A percentile compares a stretch with the other conserved stretches of the same genome.
phyloP scores from a whole-genome alignment of 2,113 vertebrate genomes.

The Polypterus bichir region DNA sequence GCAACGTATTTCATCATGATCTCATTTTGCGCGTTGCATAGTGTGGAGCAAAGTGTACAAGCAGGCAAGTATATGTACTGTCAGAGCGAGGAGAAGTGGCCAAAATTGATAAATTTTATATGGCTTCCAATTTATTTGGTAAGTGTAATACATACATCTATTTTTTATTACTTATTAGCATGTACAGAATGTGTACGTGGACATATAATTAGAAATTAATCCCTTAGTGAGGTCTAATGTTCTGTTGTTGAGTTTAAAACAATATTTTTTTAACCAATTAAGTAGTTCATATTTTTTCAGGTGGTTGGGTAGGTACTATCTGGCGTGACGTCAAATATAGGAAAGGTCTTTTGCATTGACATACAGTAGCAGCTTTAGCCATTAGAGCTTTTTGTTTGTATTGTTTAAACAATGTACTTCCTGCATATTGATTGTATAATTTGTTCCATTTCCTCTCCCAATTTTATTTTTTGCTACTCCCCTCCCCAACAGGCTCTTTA shows the following conservation, averaged over 20 bases:
- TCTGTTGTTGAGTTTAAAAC: too few relatives aligned
- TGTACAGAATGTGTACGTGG: too few relatives aligned
- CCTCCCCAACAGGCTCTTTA: conserved; percentile 50
- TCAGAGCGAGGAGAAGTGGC: conserved; percentile 5
- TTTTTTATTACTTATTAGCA: too few relatives aligned
- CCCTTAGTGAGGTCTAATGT: too few relatives aligned
- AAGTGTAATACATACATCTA: background rate
- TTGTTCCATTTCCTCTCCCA: conserved; percentile 15
- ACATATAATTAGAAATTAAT: too few relatives aligned
- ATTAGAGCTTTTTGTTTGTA: too few relatives aligned
- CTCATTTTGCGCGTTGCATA: too few relatives aligned
- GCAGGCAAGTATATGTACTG: conserved; percentile 37
- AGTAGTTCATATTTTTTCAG: background rate
- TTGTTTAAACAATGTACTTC: background rate
- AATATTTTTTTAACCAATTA: background rate
- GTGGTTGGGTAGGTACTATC: too few relatives aligned
- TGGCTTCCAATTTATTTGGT: background rate
- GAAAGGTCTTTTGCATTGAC: too few relatives aligned
- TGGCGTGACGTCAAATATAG: too few relatives aligned
- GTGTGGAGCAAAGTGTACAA: conserved; percentile 21
- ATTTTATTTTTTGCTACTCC: conserved; percentile 8
- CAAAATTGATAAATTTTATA: background rate
- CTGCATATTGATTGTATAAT: conserved; percentile 26
- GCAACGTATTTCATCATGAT: too few relatives aligned
- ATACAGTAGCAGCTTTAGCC: too few relatives aligned